Conservation (phyloP, 2,113 vertebrate species). For the Empidonax traillii region DNA sequence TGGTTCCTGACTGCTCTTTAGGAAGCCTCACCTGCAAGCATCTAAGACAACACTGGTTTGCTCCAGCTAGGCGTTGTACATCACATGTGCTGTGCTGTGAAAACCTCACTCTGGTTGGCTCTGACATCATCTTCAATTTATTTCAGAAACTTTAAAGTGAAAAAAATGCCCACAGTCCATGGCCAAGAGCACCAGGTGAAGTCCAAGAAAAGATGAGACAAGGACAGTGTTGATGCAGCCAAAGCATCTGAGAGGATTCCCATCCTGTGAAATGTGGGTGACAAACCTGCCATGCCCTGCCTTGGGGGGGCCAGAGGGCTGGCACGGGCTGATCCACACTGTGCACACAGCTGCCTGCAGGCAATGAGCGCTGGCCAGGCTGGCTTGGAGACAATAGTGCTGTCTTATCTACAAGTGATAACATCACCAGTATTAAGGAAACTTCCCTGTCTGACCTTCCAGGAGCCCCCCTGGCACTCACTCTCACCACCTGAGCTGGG, state of each 20-base stretch:
- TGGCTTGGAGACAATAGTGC: neutral
- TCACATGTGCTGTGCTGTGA: neutral
- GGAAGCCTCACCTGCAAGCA: neutral
- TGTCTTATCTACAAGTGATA: neutral
- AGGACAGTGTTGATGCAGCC: neutral
- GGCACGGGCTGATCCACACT: rapidly evolving
- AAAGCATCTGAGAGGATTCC: neutral
- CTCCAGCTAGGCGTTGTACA: neutral
- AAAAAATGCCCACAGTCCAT: neutral
- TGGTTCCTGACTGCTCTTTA: neutral
- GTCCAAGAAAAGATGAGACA: neutral
- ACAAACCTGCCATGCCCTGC: neutral
- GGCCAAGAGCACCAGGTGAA: neutral
- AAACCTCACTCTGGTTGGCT: neutral
- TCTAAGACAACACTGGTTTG: neutral
- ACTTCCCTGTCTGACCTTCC: neutral
- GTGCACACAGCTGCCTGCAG: neutral
- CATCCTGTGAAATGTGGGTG: neutral
- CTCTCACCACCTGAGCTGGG: neutral
- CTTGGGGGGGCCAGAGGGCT: neutral
- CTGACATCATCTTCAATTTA: neutral
- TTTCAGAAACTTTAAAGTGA: neutral
- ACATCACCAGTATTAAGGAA: neutral
- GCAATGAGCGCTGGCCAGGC: neutral
- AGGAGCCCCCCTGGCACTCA: neutral